phyloP scores from a whole-genome alignment of 2,888 invertebrate genomes.

The Anoplius nigerrimus region DNA sequence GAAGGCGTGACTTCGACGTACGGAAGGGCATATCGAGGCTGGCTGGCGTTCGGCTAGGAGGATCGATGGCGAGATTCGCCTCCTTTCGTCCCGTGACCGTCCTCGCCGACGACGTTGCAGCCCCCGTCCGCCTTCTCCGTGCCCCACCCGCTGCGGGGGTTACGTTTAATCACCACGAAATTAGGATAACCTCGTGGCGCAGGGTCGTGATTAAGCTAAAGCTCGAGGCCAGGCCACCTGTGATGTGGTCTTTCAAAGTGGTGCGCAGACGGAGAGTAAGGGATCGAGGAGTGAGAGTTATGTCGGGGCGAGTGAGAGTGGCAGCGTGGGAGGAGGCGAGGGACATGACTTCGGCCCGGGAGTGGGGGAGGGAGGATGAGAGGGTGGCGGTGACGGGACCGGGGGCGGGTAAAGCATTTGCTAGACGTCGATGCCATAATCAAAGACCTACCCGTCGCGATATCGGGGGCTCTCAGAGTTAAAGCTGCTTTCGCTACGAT shows the following conservation, averaged over 20 bases:
- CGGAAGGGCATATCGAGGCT: conserved; percentile 28
- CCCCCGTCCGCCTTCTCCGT: background rate
- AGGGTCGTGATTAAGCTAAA: conserved; percentile 49
- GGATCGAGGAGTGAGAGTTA: conserved; percentile 1
- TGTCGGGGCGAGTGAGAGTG: background rate
- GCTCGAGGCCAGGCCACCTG: conserved; percentile 45
- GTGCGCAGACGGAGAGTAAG: conserved; percentile 2
- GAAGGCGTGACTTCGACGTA: conserved; percentile 32
- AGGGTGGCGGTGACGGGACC: no score
- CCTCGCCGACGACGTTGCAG: no score
- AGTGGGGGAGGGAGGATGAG: background rate
- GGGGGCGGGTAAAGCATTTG: conserved; percentile 38
- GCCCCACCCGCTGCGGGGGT: background rate
- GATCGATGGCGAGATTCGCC: conserved; percentile 19
- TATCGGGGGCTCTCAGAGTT: conserved; percentile 39
- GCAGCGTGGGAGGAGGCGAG: conserved; percentile 3
- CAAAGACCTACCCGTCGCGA: conserved; percentile 39
- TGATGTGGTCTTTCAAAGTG: conserved; percentile 58
- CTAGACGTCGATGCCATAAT: conserved; percentile 41
- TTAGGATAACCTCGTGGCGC: conserved; percentile 48
- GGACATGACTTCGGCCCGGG: conserved; percentile 23
- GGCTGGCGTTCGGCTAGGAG: background rate
- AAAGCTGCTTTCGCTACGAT: conserved; percentile 23
- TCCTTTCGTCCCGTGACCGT: background rate
- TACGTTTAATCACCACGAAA: conserved; percentile 52